A percentile compares a stretch with the other conserved stretches of the same genome.
These are phyloP conservation scores for Neoarius graeffei DNA, from an alignment of 2,113 vertebrate species.

Conservation along the genomic window DNA sequence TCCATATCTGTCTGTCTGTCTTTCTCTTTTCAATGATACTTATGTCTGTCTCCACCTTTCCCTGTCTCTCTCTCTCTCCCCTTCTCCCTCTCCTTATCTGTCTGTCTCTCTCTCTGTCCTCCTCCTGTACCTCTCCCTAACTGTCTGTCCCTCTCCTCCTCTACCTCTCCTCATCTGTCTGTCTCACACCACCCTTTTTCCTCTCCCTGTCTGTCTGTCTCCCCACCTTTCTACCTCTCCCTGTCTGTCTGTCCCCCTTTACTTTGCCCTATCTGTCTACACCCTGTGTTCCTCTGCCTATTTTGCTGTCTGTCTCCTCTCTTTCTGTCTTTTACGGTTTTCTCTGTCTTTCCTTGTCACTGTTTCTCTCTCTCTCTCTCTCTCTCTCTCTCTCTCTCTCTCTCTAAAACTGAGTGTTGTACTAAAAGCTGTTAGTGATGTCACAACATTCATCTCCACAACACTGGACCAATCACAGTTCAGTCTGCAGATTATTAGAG, in stretches of 20 bases:
- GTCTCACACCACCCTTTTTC: too few relatives aligned
- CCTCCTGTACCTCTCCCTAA: too few relatives aligned
- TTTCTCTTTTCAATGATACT: background rate
- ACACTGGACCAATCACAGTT: background rate
- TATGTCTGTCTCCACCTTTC: background rate
- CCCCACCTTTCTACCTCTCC: too few relatives aligned
- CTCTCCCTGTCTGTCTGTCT: too few relatives aligned
- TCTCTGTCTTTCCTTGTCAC: too few relatives aligned
- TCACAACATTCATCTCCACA: too few relatives aligned
- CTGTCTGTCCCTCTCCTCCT: too few relatives aligned
- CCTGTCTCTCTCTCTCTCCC: background rate
- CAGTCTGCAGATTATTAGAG: background rate
- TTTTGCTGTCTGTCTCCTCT: too few relatives aligned
- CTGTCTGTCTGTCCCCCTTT: too few relatives aligned
- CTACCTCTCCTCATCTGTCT: too few relatives aligned
- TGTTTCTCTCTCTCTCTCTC: background rate
- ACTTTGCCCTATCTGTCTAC: too few relatives aligned
- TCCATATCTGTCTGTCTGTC: background rate
- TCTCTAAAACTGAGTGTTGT: background rate
- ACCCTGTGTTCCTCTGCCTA: too few relatives aligned
- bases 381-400: background rate
- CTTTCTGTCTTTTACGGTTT: background rate
- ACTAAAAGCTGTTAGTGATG: background rate
- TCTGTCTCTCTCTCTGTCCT: background rate
- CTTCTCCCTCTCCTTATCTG: background rate